Evolutionary conservation across 1,140 invertebrate species (phyloP).

Genomic region (Drosophila bocki): DNA sequence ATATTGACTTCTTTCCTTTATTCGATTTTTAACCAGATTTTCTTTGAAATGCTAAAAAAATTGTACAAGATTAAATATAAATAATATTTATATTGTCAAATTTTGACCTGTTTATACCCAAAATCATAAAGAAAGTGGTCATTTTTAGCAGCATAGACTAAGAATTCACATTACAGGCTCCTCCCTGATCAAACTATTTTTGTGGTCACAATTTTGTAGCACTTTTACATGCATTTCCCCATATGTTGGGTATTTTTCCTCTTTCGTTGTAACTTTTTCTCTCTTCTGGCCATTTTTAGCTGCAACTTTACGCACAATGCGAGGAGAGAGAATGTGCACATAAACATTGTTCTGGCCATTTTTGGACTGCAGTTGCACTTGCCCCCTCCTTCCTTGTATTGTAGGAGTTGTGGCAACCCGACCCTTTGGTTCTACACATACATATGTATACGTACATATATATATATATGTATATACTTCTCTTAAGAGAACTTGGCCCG

Average conservation of each 20-base stretch:
- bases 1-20: too few species aligned
- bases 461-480: background rate
- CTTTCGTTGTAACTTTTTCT: slow-evolving; percentile 5
- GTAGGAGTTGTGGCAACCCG: slow-evolving; percentile 7
- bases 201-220: background rate
- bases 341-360: slow-evolving; percentile 71
- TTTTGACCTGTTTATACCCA: background rate
- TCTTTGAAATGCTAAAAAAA: too few species aligned
- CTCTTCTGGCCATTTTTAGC: slow-evolving; percentile 24
- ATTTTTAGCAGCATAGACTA: background rate
- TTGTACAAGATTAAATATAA: too few species aligned
- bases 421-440: slow-evolving; percentile 7
- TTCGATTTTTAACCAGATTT: too few species aligned
- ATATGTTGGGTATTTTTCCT: background rate
- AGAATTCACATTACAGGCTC: background rate
- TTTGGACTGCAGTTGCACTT: slow-evolving; percentile 46
- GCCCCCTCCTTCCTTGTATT: background rate
- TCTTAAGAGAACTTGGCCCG: slow-evolving; percentile 31
- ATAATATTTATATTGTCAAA: background rate
- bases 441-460: background rate
- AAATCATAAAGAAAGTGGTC: background rate
- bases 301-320: slow-evolving; percentile 65
- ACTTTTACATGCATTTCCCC: background rate
- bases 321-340: slow-evolving; percentile 37
- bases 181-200: background rate